phyloP scores from a whole-genome alignment of 2,888 invertebrate genomes.

The Axea sp. region DNA sequence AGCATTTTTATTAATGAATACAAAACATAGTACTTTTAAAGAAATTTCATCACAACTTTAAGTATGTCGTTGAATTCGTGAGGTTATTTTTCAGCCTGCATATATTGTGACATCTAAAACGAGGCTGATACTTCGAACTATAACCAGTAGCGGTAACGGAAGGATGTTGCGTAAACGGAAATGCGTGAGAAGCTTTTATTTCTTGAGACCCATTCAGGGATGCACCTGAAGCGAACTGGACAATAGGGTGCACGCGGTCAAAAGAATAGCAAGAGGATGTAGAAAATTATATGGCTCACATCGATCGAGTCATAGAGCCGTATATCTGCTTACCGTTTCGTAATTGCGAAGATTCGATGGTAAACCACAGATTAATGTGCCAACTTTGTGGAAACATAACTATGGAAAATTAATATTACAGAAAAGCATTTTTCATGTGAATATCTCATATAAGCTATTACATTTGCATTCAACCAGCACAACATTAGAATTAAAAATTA shows the following conservation, averaged over 20 bases:
- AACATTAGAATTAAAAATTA: no score
- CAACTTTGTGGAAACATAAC: slow-evolving; percentile 20
- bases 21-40: no score
- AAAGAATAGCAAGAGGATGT: slow-evolving; percentile 72
- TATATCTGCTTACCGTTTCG: slow-evolving; percentile 53
- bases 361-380: slow-evolving; percentile 50
- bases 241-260: slow-evolving; percentile 64
- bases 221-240: slow-evolving; percentile 71
- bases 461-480: no score
- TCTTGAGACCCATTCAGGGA: slow-evolving; percentile 69
- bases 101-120: slow-evolving; percentile 55
- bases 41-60: no score
- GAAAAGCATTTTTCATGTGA: no score
- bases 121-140: slow-evolving; percentile 44
- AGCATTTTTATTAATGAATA: no score
- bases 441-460: no score
- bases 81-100: slow-evolving; percentile 15
- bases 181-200: slow-evolving; percentile 72
- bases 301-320: slow-evolving; percentile 61
- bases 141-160: slow-evolving; percentile 70
- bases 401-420: no score
- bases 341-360: slow-evolving; percentile 49
- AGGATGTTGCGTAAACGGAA: slow-evolving; percentile 78
- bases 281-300: slow-evolving; percentile 69
- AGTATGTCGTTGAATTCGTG: slow-evolving; percentile 18